phyloP scores from a whole-genome alignment of 1,140 invertebrate species.

The Hetaerina americana region DNA sequence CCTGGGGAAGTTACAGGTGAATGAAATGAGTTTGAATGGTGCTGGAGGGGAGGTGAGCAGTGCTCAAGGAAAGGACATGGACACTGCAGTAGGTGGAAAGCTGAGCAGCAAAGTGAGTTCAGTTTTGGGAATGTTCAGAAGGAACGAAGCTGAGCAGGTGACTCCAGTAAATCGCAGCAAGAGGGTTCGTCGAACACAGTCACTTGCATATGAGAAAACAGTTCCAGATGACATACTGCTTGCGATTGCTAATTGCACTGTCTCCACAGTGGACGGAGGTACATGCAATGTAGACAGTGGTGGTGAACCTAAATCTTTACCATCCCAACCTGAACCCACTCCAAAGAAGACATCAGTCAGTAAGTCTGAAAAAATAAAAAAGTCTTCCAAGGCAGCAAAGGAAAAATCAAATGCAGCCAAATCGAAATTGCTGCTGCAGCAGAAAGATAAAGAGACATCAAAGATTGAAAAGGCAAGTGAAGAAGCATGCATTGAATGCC shows the following conservation, averaged over 20 bases:
- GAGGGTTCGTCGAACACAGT: constrained; percentile 15
- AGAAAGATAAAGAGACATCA: neutral
- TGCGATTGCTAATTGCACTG: neutral
- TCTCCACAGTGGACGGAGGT: neutral
- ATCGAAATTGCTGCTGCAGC: neutral
- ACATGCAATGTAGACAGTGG: neutral
- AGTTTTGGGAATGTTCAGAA: constrained; percentile 55
- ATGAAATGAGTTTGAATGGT: neutral
- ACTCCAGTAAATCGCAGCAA: neutral
- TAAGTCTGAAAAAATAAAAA: constrained; percentile 6
- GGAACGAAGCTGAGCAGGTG: constrained; percentile 36
- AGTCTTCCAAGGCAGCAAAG: neutral
- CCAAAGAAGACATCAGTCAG: neutral
- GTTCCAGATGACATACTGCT: neutral
- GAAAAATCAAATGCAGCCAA: neutral
- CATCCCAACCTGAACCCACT: neutral
- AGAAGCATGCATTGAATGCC: too few species aligned
- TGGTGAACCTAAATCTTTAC: neutral
- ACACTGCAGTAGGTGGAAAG: neutral
- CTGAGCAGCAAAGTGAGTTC: constrained; percentile 33
- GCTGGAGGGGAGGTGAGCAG: constrained; percentile 24
- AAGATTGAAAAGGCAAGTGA: too few species aligned
- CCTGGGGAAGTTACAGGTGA: neutral
- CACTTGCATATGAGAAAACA: constrained; percentile 8
- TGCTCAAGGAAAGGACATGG: too few species aligned